Conservation (phyloP, 2,888 invertebrate genomes). For the Synanthedon formicaeformis region DNA sequence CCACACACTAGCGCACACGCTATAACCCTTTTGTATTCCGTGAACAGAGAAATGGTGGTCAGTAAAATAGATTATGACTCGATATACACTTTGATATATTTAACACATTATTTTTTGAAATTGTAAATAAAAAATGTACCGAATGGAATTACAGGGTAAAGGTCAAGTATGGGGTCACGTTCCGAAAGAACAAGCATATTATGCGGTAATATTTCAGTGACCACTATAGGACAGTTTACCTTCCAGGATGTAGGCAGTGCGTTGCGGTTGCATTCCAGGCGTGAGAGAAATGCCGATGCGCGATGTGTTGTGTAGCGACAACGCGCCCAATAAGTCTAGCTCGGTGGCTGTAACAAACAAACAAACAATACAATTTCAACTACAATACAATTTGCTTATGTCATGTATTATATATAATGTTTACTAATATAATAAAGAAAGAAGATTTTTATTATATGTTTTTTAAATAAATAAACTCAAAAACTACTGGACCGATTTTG, state of each 20-base stretch:
- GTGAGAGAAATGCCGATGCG: conserved; percentile 77
- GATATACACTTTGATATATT: no score
- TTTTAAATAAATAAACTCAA: no score
- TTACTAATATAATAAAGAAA: no score
- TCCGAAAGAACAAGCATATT: no score
- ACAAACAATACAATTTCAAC: conserved; percentile 2
- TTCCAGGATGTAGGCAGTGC: conserved; percentile 79
- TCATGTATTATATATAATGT: neutral
- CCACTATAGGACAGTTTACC: conserved; percentile 55
- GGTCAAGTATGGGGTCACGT: no score
- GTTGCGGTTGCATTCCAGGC: conserved; percentile 76
- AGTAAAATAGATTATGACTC: no score
- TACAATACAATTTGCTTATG: neutral
- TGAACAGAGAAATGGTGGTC: neutral
- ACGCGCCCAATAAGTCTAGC: conserved; percentile 83
- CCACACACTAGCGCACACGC: conserved; percentile 29
- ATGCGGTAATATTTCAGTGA: no score
- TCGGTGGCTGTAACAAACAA: conserved; percentile 72
- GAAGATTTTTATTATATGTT: no score
- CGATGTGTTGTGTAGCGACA: conserved; percentile 82
- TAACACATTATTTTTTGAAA: no score
- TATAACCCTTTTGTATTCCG: conserved; percentile 4
- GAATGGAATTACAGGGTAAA: no score
- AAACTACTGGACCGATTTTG: no score
- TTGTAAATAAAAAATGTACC: no score